These are phyloP conservation scores for Scolopax mira DNA, from an alignment of 2,113 vertebrate genomes.

Conservation along the genomic window DNA sequence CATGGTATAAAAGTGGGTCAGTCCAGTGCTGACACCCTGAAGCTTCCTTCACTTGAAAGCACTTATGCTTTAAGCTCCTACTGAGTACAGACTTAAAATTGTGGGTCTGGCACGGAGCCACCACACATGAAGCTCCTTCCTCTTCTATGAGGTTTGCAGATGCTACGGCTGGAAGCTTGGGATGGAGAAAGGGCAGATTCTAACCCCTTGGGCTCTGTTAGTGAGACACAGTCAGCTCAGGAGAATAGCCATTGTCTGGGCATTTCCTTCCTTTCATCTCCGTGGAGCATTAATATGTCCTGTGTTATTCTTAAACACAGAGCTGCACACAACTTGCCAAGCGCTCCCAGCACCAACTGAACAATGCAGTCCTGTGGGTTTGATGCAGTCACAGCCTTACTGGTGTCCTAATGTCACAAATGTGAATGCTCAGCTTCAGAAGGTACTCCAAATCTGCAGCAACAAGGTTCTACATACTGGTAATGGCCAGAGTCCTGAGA, in stretches of 20 bases:
- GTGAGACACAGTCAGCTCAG: neutral
- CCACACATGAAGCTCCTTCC: neutral
- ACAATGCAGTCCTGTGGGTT: neutral
- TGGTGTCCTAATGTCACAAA: neutral
- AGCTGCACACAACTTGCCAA: neutral
- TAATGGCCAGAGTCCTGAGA: neutral
- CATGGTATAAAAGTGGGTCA: slow-evolving; percentile 20
- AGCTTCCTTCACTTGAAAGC: neutral
- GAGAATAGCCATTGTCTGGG: neutral
- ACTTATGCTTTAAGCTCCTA: neutral
- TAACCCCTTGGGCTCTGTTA: neutral
- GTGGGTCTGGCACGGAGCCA: neutral
- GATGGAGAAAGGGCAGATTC: neutral
- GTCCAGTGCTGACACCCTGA: neutral
- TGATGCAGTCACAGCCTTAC: neutral
- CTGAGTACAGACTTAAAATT: neutral
- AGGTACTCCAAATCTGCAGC: neutral
- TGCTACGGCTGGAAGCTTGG: neutral
- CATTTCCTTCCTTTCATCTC: neutral
- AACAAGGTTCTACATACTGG: neutral
- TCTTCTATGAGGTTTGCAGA: neutral
- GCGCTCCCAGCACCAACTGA: neutral
- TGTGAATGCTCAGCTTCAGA: neutral
- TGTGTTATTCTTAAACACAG: neutral
- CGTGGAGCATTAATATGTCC: neutral